Percentiles rank a stretch among this genome's conserved stretches.
Evolutionary conservation across 1,140 invertebrate genomes (phyloP).

Genomic region (Asbolus verrucosus): DNA sequence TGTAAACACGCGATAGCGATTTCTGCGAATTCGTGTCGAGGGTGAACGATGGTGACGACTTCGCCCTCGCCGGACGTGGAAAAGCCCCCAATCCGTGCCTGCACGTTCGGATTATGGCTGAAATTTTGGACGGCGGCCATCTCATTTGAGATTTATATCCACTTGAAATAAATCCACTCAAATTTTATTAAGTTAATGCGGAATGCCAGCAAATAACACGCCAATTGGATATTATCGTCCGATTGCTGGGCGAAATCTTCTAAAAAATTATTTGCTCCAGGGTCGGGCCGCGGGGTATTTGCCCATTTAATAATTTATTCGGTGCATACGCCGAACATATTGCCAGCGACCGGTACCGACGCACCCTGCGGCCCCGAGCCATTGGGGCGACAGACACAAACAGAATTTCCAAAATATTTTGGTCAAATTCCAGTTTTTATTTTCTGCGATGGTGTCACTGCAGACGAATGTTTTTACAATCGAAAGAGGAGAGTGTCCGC

Average conservation of each 20-base stretch:
- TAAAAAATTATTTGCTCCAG: background rate
- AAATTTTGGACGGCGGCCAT: conserved; percentile 23
- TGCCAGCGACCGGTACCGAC: conserved; percentile 4
- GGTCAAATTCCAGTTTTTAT: too few relatives aligned
- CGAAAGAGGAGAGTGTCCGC: too few relatives aligned
- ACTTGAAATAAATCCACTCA: conserved; percentile 4
- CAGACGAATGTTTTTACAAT: too few relatives aligned
- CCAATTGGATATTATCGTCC: conserved; percentile 16
- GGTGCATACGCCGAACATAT: conserved; percentile 10
- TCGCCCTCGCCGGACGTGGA: too few relatives aligned
- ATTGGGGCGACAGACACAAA: conserved; percentile 3
- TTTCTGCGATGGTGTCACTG: background rate
- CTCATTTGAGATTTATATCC: conserved; percentile 27
- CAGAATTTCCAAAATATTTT: too few relatives aligned
- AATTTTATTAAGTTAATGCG: conserved; percentile 3
- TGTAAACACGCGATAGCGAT: too few relatives aligned
- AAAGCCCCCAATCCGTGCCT: background rate
- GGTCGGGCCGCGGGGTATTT: background rate
- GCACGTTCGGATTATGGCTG: background rate
- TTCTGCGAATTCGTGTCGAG: too few relatives aligned
- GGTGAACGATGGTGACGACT: too few relatives aligned
- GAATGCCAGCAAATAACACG: conserved; percentile 7
- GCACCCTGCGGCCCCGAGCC: background rate
- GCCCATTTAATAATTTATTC: conserved; percentile 2
- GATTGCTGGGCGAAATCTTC: conserved; percentile 9